Evolutionary conservation across 2,888 invertebrate species (phyloP).

Genomic region (Plusia festucae): DNA sequence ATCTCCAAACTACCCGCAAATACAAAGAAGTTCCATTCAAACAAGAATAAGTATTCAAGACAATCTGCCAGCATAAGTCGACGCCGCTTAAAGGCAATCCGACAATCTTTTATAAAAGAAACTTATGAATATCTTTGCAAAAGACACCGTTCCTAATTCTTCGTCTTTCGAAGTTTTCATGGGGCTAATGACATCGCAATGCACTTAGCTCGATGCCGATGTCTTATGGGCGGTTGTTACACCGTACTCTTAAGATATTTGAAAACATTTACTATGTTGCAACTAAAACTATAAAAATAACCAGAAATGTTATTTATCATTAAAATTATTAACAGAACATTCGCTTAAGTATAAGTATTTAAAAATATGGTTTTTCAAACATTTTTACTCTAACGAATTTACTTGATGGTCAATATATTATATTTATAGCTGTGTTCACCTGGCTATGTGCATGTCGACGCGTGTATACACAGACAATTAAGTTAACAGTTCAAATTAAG

Average conservation of each 20-base stretch:
- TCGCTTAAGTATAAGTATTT: no score
- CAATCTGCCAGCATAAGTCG: constrained; percentile 46
- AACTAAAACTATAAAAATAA: no score
- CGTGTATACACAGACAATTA: constrained; percentile 4
- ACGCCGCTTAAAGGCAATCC: constrained; percentile 41
- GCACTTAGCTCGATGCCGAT: constrained; percentile 71
- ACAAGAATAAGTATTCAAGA: constrained; percentile 53
- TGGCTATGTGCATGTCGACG: background rate
- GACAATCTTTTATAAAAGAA: constrained; percentile 55
- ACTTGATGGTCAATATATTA: background rate
- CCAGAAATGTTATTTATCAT: no score
- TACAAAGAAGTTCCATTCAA: constrained; percentile 51
- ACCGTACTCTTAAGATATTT: constrained; percentile 39
- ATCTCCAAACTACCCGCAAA: constrained; percentile 34
- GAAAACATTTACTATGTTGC: background rate
- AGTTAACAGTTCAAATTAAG: constrained; percentile 17
- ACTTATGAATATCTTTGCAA: constrained; percentile 65
- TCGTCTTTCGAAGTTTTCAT: constrained; percentile 60
- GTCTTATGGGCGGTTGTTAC: constrained; percentile 48
- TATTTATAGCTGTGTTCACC: background rate
- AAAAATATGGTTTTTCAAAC: no score
- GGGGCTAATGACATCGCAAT: constrained; percentile 76
- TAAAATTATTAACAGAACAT: no score
- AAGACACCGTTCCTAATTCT: constrained; percentile 58
- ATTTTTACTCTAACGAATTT: background rate